These are phyloP conservation scores for Achlya flavicornis DNA, from an alignment of 2,888 invertebrate species.

Conservation along the genomic window DNA sequence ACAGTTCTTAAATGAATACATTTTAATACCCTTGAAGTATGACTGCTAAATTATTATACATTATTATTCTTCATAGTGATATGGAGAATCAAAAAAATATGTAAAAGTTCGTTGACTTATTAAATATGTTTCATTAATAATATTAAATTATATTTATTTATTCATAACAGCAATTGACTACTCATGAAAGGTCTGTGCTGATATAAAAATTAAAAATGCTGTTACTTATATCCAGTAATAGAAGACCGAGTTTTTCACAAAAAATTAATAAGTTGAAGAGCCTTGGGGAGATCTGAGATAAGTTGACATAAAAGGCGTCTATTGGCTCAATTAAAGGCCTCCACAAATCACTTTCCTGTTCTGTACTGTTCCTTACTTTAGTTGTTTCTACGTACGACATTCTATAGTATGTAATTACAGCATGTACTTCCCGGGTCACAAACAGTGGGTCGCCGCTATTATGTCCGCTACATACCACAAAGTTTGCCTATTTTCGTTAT, in stretches of 20 bases:
- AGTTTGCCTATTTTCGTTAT: conserved; percentile 4
- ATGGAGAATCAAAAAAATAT: too few species aligned
- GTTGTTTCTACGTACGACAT: conserved; percentile 6
- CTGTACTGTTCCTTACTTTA: background rate
- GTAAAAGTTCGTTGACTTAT: too few species aligned
- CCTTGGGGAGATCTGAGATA: background rate
- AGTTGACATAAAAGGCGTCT: background rate
- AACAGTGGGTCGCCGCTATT: conserved; percentile 5
- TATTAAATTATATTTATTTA: too few species aligned
- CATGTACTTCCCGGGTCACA: background rate
- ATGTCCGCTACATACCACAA: background rate
- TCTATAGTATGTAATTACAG: conserved; percentile 11
- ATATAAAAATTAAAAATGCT: too few species aligned
- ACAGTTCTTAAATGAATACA: background rate
- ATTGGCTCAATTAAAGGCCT: background rate
- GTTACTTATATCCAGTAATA: background rate
- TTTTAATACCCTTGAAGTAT: background rate
- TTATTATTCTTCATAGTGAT: background rate
- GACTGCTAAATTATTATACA: background rate
- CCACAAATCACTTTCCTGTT: background rate
- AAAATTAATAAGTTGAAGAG: background rate
- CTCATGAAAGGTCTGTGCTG: too few species aligned
- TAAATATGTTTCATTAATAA: too few species aligned
- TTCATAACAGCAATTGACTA: too few species aligned
- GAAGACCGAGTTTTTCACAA: background rate